Conservation (phyloP, 2,797 vertebrate genomes). For the Lacerta bilineata region DNA sequence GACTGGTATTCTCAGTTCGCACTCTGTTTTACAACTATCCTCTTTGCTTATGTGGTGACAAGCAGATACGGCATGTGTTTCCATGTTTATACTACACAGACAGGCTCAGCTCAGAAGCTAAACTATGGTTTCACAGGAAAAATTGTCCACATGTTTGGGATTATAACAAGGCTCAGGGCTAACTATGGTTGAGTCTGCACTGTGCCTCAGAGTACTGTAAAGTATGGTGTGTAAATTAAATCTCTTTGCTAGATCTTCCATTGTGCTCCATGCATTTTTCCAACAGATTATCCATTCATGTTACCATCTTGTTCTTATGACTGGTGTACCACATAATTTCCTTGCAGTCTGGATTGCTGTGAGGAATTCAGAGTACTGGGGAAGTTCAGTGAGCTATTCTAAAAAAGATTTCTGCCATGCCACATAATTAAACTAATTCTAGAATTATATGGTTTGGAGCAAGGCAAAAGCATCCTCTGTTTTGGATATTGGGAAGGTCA, state of each 20-base stretch:
- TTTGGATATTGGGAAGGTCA: constrained; percentile 57
- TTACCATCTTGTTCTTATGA: not conserved
- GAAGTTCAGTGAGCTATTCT: constrained; percentile 43
- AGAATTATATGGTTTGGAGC: constrained; percentile 39
- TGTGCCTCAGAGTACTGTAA: not conserved
- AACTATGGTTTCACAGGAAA: not conserved
- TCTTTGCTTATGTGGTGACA: not conserved
- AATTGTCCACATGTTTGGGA: not conserved
- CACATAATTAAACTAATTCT: constrained; percentile 25
- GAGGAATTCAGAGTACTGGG: constrained; percentile 6
- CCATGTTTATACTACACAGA: not conserved
- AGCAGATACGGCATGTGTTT: not conserved
- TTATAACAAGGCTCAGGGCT: not conserved
- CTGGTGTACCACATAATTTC: not conserved
- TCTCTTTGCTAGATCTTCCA: constrained; percentile 36
- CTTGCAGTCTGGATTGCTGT: not conserved
- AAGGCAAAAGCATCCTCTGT: constrained; percentile 64
- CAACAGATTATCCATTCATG: constrained; percentile 7
- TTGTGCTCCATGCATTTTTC: not conserved
- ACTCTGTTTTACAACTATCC: not conserved
- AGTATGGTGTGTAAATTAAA: not conserved
- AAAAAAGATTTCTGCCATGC: constrained; percentile 51
- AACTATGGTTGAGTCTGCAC: not conserved
- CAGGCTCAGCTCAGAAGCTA: not conserved
- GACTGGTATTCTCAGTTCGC: too few relatives aligned